A percentile compares a stretch with the other conserved stretches of the same genome.
These are phyloP conservation scores for Cryptocephalus moraei DNA, from an alignment of 2,888 invertebrate species.

Conservation along the genomic window DNA sequence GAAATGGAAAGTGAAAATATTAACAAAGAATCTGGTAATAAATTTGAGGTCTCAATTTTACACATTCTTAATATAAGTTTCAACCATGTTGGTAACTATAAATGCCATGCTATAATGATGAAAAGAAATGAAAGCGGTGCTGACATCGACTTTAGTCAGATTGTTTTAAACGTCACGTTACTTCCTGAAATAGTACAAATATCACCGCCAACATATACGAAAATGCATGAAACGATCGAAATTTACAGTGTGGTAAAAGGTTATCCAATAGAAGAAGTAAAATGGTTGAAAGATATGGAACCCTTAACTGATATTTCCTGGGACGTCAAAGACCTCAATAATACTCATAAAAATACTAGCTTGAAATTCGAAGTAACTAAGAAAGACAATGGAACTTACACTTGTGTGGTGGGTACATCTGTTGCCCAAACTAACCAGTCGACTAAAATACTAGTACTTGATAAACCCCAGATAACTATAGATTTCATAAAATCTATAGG, in stretches of 20 bases:
- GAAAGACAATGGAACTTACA: constrained; percentile 66
- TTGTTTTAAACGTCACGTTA: constrained; percentile 38
- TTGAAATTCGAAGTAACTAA: constrained; percentile 47
- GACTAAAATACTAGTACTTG: constrained; percentile 45
- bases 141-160: constrained; percentile 28
- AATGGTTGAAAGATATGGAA: constrained; percentile 50
- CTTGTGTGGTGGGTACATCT: constrained; percentile 39
- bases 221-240: constrained; percentile 42
- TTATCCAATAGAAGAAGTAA: constrained; percentile 46
- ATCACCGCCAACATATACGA: constrained; percentile 39
- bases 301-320: constrained; percentile 29
- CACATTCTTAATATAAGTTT: constrained; percentile 45
- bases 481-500: constrained; percentile 68
- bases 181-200: constrained; percentile 41
- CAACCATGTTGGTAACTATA: constrained; percentile 50
- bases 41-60: constrained; percentile 39
- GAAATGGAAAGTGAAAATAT: constrained; percentile 37
- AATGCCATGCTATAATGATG: constrained; percentile 40
- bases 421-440: constrained; percentile 22
- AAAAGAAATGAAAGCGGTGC: constrained; percentile 33
- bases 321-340: constrained; percentile 37
- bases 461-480: constrained; percentile 59
- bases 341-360: constrained; percentile 49
- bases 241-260: constrained; percentile 48
- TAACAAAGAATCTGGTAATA: constrained; percentile 34